Percentiles rank a stretch among this genome's conserved stretches.
Conservation (phyloP, 2,113 vertebrate genomes). For the Bufo gargarizans region DNA sequence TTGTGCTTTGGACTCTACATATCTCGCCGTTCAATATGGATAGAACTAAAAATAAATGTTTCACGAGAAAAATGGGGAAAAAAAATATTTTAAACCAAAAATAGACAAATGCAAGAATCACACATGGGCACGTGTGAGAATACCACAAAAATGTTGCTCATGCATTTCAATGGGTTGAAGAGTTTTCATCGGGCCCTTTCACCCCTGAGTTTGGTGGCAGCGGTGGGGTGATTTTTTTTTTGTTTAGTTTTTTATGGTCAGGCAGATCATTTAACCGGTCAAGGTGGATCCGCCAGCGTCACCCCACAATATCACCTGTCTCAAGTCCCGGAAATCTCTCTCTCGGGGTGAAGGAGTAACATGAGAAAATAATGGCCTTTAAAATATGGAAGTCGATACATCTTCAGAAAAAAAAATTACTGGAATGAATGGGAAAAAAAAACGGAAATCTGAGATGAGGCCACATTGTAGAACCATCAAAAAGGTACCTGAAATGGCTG, state of each 20-base stretch:
- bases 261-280: neutral
- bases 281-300: neutral
- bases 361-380: slow-evolving; percentile 55
- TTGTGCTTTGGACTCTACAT: neutral
- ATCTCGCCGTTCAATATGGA: slow-evolving; percentile 10
- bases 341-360: slow-evolving; percentile 55
- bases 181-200: slow-evolving; percentile 40
- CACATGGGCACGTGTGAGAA: slow-evolving; percentile 38
- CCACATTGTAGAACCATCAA: slow-evolving; percentile 77
- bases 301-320: neutral
- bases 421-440: slow-evolving; percentile 61
- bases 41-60: slow-evolving; percentile 41
- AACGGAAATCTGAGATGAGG: slow-evolving; percentile 72
- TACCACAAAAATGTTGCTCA: slow-evolving; percentile 41
- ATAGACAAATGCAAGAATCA: slow-evolving; percentile 43
- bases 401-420: slow-evolving; percentile 44
- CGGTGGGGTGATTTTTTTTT: neutral
- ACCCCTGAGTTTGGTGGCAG: slow-evolving; percentile 56
- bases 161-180: slow-evolving; percentile 54
- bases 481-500: slow-evolving; percentile 89
- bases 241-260: neutral
- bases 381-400: slow-evolving; percentile 47
- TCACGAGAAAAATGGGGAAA: slow-evolving; percentile 31
- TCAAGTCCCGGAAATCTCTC: slow-evolving; percentile 13
- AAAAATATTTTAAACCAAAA: slow-evolving; percentile 20